These are phyloP conservation scores for Babyrousa celebensis DNA, from an alignment of 2,797 vertebrate species.

Conservation along the genomic window DNA sequence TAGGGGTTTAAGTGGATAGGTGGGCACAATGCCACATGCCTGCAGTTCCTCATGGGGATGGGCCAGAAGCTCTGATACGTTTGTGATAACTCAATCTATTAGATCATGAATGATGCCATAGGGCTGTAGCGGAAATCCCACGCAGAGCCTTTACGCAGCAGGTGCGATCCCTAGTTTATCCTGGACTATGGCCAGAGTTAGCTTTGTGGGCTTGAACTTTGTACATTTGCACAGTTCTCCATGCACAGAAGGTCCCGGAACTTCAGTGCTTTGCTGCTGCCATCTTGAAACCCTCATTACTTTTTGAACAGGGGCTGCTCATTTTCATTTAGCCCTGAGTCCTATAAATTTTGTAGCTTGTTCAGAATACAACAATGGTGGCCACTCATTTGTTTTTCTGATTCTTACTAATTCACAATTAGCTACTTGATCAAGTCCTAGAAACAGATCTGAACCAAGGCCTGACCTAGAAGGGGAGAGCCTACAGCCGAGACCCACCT, in stretches of 20 bases:
- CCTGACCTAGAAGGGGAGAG: neutral
- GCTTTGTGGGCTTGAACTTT: neutral
- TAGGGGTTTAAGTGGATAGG: neutral
- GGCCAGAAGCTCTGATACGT: neutral
- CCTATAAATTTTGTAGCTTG: neutral
- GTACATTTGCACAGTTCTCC: neutral
- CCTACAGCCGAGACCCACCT: neutral
- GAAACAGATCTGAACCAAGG: neutral
- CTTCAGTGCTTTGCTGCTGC: neutral
- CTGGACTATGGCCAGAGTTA: neutral
- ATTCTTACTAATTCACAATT: slow-evolving; percentile 43
- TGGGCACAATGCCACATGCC: neutral
- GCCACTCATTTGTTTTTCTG: slow-evolving; percentile 24
- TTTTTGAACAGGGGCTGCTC: neutral
- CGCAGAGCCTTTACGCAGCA: neutral
- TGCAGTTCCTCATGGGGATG: neutral
- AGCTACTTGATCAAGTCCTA: neutral
- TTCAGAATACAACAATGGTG: neutral
- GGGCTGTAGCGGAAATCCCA: neutral
- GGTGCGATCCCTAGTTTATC: neutral
- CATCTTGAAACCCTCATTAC: slow-evolving; percentile 12
- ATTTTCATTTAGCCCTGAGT: neutral
- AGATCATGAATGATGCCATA: neutral
- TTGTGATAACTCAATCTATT: neutral
- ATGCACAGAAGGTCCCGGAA: neutral